phyloP scores from a whole-genome alignment of 2,888 invertebrate genomes.

The Helobdella robusta region DNA sequence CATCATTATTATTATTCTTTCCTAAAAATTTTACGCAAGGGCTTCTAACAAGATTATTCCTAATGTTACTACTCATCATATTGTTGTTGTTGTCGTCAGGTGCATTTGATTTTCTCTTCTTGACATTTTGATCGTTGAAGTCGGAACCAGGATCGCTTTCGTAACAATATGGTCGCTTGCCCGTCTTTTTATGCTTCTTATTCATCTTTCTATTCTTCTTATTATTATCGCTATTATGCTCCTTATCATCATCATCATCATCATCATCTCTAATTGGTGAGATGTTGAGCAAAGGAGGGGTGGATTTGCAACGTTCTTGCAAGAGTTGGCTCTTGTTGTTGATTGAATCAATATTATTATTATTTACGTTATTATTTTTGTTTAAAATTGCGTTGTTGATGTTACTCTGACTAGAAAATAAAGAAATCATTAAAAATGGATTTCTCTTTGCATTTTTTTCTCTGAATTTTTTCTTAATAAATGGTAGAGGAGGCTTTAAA shows the following conservation, averaged over 20 bases:
- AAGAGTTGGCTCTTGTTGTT: neutral
- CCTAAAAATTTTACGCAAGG: too few species aligned
- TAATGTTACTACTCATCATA: too few species aligned
- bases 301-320: neutral
- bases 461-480: too few species aligned
- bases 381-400: too few species aligned
- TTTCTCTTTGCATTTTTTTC: neutral
- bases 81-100: too few species aligned
- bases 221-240: neutral
- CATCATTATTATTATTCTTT: too few species aligned
- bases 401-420: too few species aligned
- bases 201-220: neutral
- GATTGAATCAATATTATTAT: neutral
- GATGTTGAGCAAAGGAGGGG: neutral
- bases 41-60: too few species aligned
- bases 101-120: too few species aligned
- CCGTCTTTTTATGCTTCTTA: too few species aligned
- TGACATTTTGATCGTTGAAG: too few species aligned
- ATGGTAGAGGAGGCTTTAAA: neutral
- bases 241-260: neutral
- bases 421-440: conserved; percentile 14
- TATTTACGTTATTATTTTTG: neutral
- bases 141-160: conserved; percentile 10
- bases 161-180: neutral
- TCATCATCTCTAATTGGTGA: too few species aligned